phyloP scores from a whole-genome alignment of 2,113 vertebrate species.

The Myocastor coypus region DNA sequence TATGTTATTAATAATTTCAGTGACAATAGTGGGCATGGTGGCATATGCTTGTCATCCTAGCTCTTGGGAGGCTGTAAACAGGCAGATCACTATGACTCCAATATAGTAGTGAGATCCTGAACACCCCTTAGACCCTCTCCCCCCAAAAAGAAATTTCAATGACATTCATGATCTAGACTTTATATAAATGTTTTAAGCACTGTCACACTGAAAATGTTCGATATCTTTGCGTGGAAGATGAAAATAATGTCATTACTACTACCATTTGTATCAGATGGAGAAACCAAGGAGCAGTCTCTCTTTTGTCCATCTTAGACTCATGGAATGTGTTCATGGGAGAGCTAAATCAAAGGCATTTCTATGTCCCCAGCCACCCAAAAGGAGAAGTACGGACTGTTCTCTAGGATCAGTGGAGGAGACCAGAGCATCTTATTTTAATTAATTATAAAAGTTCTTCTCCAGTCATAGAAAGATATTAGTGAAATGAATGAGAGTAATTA shows the following conservation, averaged over 20 bases:
- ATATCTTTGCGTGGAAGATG: background rate
- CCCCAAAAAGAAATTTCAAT: background rate
- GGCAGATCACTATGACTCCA: too few relatives aligned
- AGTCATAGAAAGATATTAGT: slow-evolving; percentile 89
- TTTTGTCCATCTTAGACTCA: background rate
- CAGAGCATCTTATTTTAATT: slow-evolving; percentile 83
- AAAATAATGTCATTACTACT: background rate
- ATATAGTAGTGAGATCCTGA: too few relatives aligned
- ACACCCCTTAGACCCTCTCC: too few relatives aligned
- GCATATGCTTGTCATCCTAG: too few relatives aligned
- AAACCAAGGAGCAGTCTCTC: background rate
- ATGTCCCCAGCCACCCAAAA: background rate
- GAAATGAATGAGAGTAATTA: slow-evolving; percentile 92
- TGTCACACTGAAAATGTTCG: background rate
- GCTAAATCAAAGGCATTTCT: background rate
- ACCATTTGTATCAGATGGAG: background rate
- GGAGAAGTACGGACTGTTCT: slow-evolving; percentile 36
- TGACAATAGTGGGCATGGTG: background rate
- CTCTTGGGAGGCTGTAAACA: too few relatives aligned
- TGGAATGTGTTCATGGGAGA: background rate
- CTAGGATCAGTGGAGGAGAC: slow-evolving; percentile 32
- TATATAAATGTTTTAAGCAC: background rate
- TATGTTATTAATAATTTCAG: background rate
- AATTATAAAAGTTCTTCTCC: slow-evolving; percentile 89
- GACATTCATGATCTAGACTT: background rate